Percentiles rank a stretch among this genome's conserved stretches.
Conservation (phyloP, 1,140 invertebrate genomes). For the Habropoda laboriosa region DNA sequence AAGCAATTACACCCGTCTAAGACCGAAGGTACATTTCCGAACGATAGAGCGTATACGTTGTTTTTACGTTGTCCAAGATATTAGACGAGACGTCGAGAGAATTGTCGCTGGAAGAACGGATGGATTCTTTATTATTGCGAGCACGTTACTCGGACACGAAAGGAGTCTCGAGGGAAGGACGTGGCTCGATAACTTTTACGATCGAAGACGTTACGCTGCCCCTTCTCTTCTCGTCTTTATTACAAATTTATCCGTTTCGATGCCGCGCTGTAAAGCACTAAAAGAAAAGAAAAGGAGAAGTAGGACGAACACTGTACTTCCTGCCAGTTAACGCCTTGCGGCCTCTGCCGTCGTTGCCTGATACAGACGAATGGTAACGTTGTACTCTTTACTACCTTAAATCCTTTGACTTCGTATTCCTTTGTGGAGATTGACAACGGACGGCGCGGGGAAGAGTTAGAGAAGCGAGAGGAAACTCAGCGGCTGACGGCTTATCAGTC, state of each 20-base stretch:
- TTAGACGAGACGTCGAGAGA: not conserved
- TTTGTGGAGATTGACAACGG: conserved; percentile 33
- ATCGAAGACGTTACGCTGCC: not conserved
- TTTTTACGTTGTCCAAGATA: not conserved
- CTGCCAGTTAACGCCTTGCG: conserved; percentile 13
- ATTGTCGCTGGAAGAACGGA: not conserved
- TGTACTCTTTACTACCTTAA: conserved; percentile 25
- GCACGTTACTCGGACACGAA: conserved; percentile 5
- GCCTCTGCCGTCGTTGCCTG: not conserved
- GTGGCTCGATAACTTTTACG: conserved; percentile 47
- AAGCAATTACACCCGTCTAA: not conserved
- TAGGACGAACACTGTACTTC: not conserved
- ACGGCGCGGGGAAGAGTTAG: not conserved
- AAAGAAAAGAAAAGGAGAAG: not conserved
- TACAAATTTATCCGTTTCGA: conserved; percentile 35
- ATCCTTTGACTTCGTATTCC: conserved; percentile 24
- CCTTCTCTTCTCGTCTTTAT: conserved; percentile 37
- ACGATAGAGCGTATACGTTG: not conserved
- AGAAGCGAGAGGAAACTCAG: not conserved
- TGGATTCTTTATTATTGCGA: conserved; percentile 27
- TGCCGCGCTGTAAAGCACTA: not conserved
- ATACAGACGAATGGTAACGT: not conserved
- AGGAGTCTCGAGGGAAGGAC: not conserved
- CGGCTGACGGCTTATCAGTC: conserved; percentile 40
- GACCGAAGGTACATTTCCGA: no score